Conservation (phyloP, 2,888 invertebrate species). For the Cosmopolites sordidus region DNA sequence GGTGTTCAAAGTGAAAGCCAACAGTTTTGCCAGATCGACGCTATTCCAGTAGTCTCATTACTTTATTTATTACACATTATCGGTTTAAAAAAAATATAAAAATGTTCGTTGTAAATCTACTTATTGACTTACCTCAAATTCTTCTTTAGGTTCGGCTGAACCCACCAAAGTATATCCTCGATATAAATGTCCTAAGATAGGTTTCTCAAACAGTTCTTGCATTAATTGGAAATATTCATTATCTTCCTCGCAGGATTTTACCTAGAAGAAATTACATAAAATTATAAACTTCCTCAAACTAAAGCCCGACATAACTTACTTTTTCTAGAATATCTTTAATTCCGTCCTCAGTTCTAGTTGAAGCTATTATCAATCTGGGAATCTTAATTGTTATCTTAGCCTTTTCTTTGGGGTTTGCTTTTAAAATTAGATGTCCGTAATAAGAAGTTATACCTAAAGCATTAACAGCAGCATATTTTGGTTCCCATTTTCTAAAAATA, state of each 20-base stretch:
- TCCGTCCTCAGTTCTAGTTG: conserved; percentile 82
- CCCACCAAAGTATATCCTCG: conserved; percentile 57
- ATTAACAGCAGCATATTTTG: conserved; percentile 86
- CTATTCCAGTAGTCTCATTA: too few species aligned
- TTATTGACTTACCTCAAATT: conserved; percentile 38
- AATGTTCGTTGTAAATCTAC: too few species aligned
- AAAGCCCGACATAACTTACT: conserved; percentile 35
- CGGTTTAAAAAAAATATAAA: too few species aligned
- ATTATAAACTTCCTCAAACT: neutral
- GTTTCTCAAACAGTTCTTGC: conserved; percentile 49
- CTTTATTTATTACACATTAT: too few species aligned
- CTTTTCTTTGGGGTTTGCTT: conserved; percentile 68
- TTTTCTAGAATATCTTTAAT: conserved; percentile 60
- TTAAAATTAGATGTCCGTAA: conserved; percentile 85
- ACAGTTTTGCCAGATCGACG: too few species aligned
- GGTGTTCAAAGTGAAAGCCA: too few species aligned
- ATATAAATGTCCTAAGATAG: conserved; percentile 58
- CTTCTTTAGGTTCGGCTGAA: conserved; percentile 38
- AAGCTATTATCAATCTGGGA: conserved; percentile 68
- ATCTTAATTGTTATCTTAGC: conserved; percentile 52
- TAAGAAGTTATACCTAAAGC: conserved; percentile 98
- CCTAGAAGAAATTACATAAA: conserved; percentile 30
- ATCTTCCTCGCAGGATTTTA: conserved; percentile 55
- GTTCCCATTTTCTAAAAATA: conserved; percentile 62
- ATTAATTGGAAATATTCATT: conserved; percentile 52